Evolutionary conservation across 2,113 vertebrate genomes (phyloP), one percentile per base, ranked within the genome.

Genomic region (Callopanchax toddi): DNA sequence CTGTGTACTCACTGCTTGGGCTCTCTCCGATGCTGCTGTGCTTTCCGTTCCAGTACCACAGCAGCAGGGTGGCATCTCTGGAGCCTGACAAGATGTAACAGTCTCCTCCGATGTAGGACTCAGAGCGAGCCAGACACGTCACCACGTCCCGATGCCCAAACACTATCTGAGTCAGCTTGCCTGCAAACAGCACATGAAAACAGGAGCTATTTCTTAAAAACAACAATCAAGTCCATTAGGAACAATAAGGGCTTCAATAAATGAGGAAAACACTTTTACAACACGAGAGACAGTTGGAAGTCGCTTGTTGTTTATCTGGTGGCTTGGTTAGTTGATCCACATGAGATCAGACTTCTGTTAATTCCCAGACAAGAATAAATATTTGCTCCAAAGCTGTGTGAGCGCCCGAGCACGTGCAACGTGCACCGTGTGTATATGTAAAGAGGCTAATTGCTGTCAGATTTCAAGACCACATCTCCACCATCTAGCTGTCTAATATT

Each of bases 21-120:
- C 93, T 93, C 81, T 98, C 97, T 73, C 97, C 97, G 10, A 99
- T 92, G 67, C 92, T 94, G 84, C 78, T 93, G 86, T 90, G 93
- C 90, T 97, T 99, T 48, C 97, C 97, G 25, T 97, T 99, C 97
- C 97, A 99, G 89, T 96, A 98, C 97, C 97, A 99, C 62, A 99
- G 94, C 77, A 99, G 90, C 67, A 99, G 90, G 0, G 97, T 99
- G 83, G 97, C 97, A 52, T 99, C 97, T 34, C 97, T 93, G 9
- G 97, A 99, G 42, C 97, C 97, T 0, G 97, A 97, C 75, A 99
- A 93, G 58, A 99, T 79, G 76, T 99, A 98, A 89, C 97, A 99
- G 84, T 99, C 96, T 52, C 97, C 97, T 57, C 96, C 97, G 29
- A 99, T 97, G 79, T 98, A 98, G 0, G 96, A 98, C 89, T 99